Percentiles rank a stretch among this genome's conserved stretches.
phyloP scores from a whole-genome alignment of 2,113 vertebrate species.

The Parotia lawesii region DNA sequence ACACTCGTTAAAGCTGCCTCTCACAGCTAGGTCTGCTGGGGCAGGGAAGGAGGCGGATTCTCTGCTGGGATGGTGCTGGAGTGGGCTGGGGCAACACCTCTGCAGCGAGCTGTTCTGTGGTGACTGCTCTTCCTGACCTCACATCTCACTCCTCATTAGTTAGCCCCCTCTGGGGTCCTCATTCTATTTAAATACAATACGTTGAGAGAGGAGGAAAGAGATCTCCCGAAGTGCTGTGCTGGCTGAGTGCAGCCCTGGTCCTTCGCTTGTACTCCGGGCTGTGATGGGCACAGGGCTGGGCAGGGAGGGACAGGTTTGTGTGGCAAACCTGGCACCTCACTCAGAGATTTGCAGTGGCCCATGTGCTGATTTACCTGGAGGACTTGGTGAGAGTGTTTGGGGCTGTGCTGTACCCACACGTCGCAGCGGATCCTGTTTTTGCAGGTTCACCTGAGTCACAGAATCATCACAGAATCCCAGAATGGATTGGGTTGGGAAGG shows the following conservation, averaged over 20 bases:
- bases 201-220: neutral
- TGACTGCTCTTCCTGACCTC: neutral
- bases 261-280: accelerated
- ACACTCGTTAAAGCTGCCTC: neutral
- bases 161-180: neutral
- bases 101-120: neutral
- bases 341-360: neutral
- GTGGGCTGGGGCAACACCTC: accelerated
- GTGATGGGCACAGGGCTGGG: neutral
- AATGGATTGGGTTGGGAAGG: neutral
- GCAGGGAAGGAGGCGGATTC: neutral
- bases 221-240: neutral
- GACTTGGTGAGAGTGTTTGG: neutral
- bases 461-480: neutral
- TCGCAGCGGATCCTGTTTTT: neutral
- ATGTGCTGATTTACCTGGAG: neutral
- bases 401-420: neutral
- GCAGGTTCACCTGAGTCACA: neutral
- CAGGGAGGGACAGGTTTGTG: neutral
- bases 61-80: accelerated
- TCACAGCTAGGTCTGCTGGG: neutral
- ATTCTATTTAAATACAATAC: neutral
- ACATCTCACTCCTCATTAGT: neutral
- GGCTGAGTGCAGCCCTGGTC: neutral
- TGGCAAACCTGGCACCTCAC: accelerated